A percentile compares a stretch with the other conserved stretches of the same genome.
Evolutionary conservation across 2,888 invertebrate species (phyloP).

Genomic region (Salticus scenicus): DNA sequence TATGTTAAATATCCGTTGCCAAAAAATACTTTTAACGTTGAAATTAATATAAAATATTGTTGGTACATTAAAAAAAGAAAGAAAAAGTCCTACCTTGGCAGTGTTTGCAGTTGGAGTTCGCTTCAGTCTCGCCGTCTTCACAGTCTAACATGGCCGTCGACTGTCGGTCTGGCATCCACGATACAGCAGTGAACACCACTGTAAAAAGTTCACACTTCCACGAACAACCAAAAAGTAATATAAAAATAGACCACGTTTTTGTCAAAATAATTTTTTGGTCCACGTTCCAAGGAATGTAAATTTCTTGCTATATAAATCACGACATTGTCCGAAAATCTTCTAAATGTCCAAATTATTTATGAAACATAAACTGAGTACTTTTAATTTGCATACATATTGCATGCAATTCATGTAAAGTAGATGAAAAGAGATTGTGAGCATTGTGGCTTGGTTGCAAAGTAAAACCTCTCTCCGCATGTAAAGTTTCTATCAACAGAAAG

Average conservation of each 20-base stretch:
- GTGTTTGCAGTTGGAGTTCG: constrained; percentile 64
- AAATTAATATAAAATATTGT: background rate
- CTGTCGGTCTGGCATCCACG: constrained; percentile 53
- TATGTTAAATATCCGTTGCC: no score
- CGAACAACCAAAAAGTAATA: background rate
- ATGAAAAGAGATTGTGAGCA: background rate
- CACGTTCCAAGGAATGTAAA: background rate
- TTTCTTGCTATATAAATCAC: background rate
- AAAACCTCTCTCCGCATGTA: background rate
- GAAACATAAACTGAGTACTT: background rate
- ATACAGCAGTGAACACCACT: constrained; percentile 10
- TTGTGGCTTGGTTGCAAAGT: background rate
- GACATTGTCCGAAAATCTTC: background rate
- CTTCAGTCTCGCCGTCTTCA: constrained; percentile 62
- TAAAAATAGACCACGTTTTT: background rate
- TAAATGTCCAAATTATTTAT: background rate
- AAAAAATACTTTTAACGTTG: background rate
- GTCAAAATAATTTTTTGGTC: background rate
- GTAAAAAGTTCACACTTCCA: background rate
- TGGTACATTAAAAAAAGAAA: no score
- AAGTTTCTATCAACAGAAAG: constrained; percentile 21
- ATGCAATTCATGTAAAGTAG: background rate
- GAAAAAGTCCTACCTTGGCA: constrained; percentile 53
- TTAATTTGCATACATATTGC: background rate
- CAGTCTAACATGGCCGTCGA: constrained; percentile 66